A percentile compares a stretch with the other conserved stretches of the same genome.
These are phyloP conservation scores for Macrosteles quadrilineatus DNA, from an alignment of 1,140 invertebrate species.

Conservation along the genomic window DNA sequence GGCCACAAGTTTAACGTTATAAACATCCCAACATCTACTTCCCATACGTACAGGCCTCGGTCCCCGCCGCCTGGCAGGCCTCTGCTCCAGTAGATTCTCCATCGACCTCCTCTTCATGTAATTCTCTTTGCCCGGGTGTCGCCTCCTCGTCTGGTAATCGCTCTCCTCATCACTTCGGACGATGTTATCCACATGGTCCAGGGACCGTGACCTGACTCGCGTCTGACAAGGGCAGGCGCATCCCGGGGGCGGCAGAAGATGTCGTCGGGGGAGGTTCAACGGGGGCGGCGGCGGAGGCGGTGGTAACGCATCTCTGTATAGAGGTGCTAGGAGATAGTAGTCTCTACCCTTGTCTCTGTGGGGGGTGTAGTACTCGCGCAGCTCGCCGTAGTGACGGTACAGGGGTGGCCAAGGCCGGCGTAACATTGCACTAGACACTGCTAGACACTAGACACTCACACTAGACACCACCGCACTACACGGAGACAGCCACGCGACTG, in stretches of 20 bases:
- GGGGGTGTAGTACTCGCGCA: conserved; percentile 54
- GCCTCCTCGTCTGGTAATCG: conserved; percentile 61
- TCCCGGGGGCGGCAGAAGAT: conserved; percentile 16
- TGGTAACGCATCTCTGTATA: conserved; percentile 63
- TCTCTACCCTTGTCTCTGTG: conserved; percentile 61
- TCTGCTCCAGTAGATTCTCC: conserved; percentile 61
- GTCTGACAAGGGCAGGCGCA: conserved; percentile 47
- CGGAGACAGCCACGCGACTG: neutral
- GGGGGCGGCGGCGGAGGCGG: conserved; percentile 56
- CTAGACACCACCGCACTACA: conserved; percentile 1
- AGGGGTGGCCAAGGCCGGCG: conserved; percentile 45
- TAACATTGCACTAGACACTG: conserved; percentile 33
- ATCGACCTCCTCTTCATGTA: conserved; percentile 61
- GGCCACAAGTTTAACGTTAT: too few relatives aligned
- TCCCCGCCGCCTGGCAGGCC: conserved; percentile 14
- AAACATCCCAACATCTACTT: too few relatives aligned
- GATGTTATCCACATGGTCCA: conserved; percentile 66
- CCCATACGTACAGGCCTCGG: conserved; percentile 22
- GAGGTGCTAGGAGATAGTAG: conserved; percentile 67
- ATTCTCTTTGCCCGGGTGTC: conserved; percentile 54
- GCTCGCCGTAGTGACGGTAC: conserved; percentile 43
- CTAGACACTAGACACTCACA: neutral
- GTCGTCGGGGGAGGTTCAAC: conserved; percentile 45
- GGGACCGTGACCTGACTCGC: conserved; percentile 58
- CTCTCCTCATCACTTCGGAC: conserved; percentile 56